Base-by-base conservation (phyloP, 2,797 vertebrate genomes). In the Dicrostonyx torquatus region DNA sequence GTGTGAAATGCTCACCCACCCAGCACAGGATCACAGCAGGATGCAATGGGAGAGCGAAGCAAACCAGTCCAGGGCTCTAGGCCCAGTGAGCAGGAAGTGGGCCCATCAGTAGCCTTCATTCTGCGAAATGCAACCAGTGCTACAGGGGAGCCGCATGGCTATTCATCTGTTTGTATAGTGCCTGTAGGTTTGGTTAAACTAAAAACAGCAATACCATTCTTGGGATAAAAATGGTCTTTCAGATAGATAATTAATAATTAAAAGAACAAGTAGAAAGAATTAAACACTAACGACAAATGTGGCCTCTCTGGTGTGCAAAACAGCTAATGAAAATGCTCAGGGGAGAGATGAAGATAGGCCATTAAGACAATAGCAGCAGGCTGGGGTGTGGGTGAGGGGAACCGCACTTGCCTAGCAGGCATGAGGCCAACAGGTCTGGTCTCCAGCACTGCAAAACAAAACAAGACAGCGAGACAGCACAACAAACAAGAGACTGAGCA, bases 121-220 rank as follows among this genome's bases (percentile, higher is more conserved):
- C 86, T 93, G 87, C 4, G 90, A 97, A 85, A 82, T 70, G 89
- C 94, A 97, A 97, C 95, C 95, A 97, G 97, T 75, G 96, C 72
- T 92, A 22, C 48, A 2, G 90, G 79, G 94, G 96, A 93, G 95
- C 95, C 94, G 95, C 95, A 86, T 0, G 60, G 85, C 95, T 64
- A 68, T 97, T 97, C 96, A 96, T 97, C 97, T 93, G 94, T 93
- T 96, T 95, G 90, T 85, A 97, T 88, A 92, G 68, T n/a, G 90
- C 43, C 87, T 94, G 73, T 79, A 53, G 79, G 94, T 93, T 96
- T 92, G 88, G 96, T 91, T 80, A 88, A 70, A 93, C 95, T 91
- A 89, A 95, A 94, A 93, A 97, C 87, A 95, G 95, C 75, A 95
- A 91, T 72, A 53, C 31, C 76, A 24, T 58, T 79, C 94, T 95